Conservation (phyloP, 2,888 invertebrate genomes). For the Azorinus chamasolen region DNA sequence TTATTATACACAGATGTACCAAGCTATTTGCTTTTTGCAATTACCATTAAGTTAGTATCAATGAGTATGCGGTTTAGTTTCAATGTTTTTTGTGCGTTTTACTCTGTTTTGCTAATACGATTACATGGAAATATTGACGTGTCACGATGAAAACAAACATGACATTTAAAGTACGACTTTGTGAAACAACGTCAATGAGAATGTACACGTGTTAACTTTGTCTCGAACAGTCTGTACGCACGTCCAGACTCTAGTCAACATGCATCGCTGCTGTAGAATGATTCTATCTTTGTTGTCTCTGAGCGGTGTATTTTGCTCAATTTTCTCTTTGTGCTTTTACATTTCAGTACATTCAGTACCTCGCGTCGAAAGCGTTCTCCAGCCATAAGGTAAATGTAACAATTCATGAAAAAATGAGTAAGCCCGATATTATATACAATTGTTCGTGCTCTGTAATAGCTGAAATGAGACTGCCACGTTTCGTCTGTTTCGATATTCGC, state of each 20-base stretch:
- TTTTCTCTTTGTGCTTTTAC: constrained; percentile 31
- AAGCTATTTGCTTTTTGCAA: too few relatives aligned
- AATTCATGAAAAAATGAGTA: constrained; percentile 85
- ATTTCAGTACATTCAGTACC: constrained; percentile 45
- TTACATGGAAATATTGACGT: too few relatives aligned
- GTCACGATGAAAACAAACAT: too few relatives aligned
- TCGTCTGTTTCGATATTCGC: constrained; percentile 70
- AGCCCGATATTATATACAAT: constrained; percentile 82
- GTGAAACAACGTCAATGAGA: too few relatives aligned
- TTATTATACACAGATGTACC: too few relatives aligned
- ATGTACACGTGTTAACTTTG: too few relatives aligned
- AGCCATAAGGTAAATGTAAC: constrained; percentile 84
- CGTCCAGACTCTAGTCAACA: constrained; percentile 5
- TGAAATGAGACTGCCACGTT: constrained; percentile 78
- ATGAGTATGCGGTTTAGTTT: too few relatives aligned
- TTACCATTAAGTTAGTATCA: too few relatives aligned
- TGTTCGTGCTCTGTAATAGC: constrained; percentile 74
- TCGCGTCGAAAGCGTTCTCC: constrained; percentile 84
- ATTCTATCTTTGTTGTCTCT: constrained; percentile 63
- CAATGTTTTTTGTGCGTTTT: too few relatives aligned
- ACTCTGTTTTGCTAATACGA: too few relatives aligned
- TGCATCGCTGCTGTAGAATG: constrained; percentile 63
- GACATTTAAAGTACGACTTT: too few relatives aligned
- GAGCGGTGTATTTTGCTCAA: constrained; percentile 41
- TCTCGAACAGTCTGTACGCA: too few relatives aligned